phyloP scores from a whole-genome alignment of 1,140 invertebrate species.

The Cherax destructor region DNA sequence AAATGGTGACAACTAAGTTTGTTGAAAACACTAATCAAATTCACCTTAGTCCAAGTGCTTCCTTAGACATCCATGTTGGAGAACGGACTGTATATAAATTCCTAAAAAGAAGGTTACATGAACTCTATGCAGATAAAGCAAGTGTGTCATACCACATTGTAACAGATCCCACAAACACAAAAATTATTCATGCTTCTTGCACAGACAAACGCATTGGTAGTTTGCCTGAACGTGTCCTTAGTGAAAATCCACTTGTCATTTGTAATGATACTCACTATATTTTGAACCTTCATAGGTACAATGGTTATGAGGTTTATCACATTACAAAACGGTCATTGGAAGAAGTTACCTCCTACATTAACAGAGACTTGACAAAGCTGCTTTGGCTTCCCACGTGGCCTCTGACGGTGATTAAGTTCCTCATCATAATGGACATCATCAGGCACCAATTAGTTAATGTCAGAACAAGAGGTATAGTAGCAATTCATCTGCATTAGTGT shows the following conservation, averaged over 20 bases:
- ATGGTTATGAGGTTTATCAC: background rate
- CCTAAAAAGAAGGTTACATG: background rate
- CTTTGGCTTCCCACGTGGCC: background rate
- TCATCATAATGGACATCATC: background rate
- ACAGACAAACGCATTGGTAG: slow-evolving; percentile 8
- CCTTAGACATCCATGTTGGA: background rate
- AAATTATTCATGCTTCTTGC: background rate
- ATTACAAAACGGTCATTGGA: background rate
- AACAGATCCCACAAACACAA: background rate
- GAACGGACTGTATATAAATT: background rate
- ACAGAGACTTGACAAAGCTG: slow-evolving; percentile 1
- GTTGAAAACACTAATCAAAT: background rate
- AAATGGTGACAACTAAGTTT: background rate
- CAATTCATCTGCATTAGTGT: too few species aligned
- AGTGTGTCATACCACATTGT: background rate
- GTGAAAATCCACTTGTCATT: background rate
- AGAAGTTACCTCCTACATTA: background rate
- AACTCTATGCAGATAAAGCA: background rate
- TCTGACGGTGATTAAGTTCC: background rate
- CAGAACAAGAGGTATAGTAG: too few species aligned
- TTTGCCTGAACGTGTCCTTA: background rate
- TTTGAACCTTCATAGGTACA: background rate
- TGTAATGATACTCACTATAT: background rate
- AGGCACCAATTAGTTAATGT: too few species aligned
- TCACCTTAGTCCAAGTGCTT: background rate